Evolutionary conservation across 2,888 invertebrate genomes (phyloP).

Genomic region (Drosophila kokeensis): DNA sequence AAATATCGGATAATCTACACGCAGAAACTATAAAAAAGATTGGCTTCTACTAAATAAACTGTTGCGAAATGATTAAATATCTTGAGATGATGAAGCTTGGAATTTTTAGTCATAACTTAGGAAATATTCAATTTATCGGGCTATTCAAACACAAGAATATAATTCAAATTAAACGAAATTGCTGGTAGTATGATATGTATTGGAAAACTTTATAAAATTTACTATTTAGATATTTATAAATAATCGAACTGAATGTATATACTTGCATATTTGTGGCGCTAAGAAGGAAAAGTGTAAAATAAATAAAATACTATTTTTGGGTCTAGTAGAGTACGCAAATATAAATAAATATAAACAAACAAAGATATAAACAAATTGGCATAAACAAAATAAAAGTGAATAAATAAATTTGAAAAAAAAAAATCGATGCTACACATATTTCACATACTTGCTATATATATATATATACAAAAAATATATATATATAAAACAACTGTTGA

Average conservation of each 20-base stretch:
- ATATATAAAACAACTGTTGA: slow-evolving; percentile 48
- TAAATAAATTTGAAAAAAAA: not conserved
- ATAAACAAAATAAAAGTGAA: not conserved
- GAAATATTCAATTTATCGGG: not conserved
- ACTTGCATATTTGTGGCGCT: not conserved
- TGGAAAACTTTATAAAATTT: not conserved
- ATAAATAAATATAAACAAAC: not conserved
- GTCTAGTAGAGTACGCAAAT: not conserved
- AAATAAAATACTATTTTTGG: not conserved
- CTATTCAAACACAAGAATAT: not conserved
- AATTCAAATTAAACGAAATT: not conserved
- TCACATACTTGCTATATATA: slow-evolving; percentile 8
- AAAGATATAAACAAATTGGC: not conserved
- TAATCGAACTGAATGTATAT: not conserved
- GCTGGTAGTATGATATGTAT: not conserved
- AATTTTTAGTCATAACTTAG: not conserved
- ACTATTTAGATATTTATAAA: not conserved
- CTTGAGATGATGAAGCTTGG: not conserved
- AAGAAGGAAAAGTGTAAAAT: not conserved
- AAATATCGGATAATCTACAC: not conserved
- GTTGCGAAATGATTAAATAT: not conserved
- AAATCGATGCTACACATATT: not conserved
- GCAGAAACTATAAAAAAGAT: not conserved
- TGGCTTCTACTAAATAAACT: not conserved
- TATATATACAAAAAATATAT: slow-evolving; percentile 31